Conservation (phyloP, 2,113 vertebrate genomes). For the Prunella fulvescens region DNA sequence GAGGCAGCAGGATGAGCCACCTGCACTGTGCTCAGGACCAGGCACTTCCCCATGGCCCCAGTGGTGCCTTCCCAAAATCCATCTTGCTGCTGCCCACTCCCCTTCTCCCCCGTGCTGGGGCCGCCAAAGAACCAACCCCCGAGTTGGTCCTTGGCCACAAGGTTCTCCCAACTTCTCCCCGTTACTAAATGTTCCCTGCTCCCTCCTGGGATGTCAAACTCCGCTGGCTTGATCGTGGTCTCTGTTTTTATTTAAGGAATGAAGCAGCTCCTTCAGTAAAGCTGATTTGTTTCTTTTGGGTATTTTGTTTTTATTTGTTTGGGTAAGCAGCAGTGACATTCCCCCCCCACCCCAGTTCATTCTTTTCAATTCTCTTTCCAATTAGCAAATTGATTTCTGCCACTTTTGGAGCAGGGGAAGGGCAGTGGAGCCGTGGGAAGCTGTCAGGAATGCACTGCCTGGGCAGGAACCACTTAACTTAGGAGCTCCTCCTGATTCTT, state of each 20-base stretch:
- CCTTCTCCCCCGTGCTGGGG: not conserved
- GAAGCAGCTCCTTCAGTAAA: slow-evolving; percentile 58
- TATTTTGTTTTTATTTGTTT: not conserved
- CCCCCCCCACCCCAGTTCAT: not conserved
- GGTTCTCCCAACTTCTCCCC: not conserved
- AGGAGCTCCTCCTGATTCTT: not conserved
- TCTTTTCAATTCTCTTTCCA: not conserved
- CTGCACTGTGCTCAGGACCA: not conserved
- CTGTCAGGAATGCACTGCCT: not conserved
- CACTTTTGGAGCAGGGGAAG: not conserved
- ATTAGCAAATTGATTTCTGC: not conserved
- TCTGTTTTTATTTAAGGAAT: slow-evolving; percentile 52
- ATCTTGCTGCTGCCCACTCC: not conserved
- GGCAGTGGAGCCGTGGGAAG: not conserved
- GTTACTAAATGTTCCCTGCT: slow-evolving; percentile 4
- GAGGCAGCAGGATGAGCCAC: not conserved
- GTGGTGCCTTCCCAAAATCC: not conserved
- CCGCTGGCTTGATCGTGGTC: slow-evolving; percentile 42
- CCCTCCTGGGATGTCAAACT: slow-evolving; percentile 46
- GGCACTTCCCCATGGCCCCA: not conserved
- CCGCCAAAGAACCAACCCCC: not conserved
- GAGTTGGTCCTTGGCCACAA: not conserved
- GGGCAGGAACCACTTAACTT: not conserved
- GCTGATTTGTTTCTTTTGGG: slow-evolving; percentile 59
- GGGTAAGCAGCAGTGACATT: not conserved